Evolutionary conservation across 2,113 vertebrate genomes (phyloP).

Genomic region (Solenodon paradoxus): DNA sequence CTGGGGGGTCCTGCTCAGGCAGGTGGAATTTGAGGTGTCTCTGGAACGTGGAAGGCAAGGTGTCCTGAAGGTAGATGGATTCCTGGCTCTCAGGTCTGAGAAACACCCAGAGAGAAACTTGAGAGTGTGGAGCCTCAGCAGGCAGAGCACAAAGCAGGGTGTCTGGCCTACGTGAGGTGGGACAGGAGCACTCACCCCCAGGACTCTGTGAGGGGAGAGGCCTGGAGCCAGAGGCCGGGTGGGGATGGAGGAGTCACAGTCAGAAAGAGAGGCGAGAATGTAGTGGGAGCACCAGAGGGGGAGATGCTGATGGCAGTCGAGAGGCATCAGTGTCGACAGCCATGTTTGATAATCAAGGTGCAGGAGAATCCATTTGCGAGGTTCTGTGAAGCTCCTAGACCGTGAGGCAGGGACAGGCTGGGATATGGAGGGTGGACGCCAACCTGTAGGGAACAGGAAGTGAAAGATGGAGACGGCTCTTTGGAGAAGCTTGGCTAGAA

Average conservation of each 20-base stretch:
- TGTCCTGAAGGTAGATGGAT: background rate
- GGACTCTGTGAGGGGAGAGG: background rate
- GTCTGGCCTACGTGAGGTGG: no score
- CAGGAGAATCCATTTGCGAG: background rate
- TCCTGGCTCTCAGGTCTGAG: background rate
- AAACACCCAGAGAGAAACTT: background rate
- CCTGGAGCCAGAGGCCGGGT: background rate
- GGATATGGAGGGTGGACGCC: background rate
- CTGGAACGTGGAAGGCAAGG: background rate
- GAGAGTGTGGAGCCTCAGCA: background rate
- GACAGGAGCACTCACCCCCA: background rate
- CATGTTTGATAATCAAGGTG: background rate
- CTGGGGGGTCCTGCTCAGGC: background rate
- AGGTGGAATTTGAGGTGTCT: background rate
- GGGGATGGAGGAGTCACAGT: fast-evolving
- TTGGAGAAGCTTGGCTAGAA: background rate
- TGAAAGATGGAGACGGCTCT: no score
- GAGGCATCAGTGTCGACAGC: no score
- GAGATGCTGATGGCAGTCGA: fast-evolving
- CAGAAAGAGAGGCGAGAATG: background rate
- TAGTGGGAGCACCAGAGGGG: no score
- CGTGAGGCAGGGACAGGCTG: background rate
- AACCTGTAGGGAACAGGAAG: background rate
- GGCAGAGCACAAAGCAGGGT: no score
- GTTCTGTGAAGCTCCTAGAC: background rate